These are phyloP conservation scores for Lasioglossum baleicum DNA, from an alignment of 1,140 invertebrate genomes.

Conservation along the genomic window DNA sequence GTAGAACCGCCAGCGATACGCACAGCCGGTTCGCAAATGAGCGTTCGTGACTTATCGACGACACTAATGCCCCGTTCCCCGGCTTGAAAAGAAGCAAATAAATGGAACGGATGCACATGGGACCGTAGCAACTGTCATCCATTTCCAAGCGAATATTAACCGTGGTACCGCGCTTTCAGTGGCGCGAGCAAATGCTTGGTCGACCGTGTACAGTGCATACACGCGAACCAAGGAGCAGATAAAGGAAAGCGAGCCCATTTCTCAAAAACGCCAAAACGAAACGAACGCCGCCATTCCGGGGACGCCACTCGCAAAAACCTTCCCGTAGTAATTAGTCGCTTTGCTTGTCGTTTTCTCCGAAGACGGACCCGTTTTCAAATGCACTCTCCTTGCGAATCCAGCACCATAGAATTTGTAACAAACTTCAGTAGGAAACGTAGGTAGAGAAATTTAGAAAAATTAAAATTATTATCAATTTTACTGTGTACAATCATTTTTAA, in stretches of 20 bases:
- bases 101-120: slow-evolving; percentile 21
- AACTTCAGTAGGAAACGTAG: too few species aligned
- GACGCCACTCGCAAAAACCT: neutral
- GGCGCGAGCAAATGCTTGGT: slow-evolving; percentile 17
- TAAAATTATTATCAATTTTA: too few species aligned
- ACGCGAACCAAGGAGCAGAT: neutral
- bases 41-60: slow-evolving; percentile 22
- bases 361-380: neutral
- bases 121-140: slow-evolving; percentile 29
- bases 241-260: slow-evolving; percentile 20
- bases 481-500: too few species aligned
- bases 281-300: neutral
- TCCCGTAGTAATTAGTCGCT: slow-evolving; percentile 12
- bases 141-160: slow-evolving; percentile 46
- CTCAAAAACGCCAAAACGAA: slow-evolving; percentile 23
- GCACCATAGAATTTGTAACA: too few species aligned
- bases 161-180: neutral
- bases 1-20: neutral
- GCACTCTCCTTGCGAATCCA: too few species aligned
- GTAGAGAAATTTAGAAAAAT: too few species aligned
- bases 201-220: neutral
- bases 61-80: slow-evolving; percentile 8
- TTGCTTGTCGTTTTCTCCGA: neutral
- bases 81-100: slow-evolving; percentile 25
- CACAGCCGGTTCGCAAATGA: slow-evolving; percentile 3